A percentile compares a stretch with the other conserved stretches of the same genome.
Conservation (phyloP, 2,888 invertebrate species). For the Anaspis maculata region DNA sequence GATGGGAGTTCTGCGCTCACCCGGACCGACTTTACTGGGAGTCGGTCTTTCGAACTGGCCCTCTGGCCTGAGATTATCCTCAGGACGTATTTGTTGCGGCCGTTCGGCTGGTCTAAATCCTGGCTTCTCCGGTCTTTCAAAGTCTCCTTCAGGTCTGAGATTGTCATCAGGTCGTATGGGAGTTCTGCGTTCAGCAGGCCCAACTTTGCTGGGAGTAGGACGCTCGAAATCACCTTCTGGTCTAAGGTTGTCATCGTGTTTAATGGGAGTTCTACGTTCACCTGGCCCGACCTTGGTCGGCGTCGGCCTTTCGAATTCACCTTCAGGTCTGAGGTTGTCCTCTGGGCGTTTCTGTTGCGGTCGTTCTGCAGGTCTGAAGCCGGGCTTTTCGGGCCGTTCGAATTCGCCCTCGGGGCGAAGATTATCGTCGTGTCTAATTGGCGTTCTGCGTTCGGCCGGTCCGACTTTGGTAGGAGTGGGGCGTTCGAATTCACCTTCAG, state of each 20-base stretch:
- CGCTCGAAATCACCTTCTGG: constrained; percentile 45
- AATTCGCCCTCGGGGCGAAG: constrained; percentile 60
- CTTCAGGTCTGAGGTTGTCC: constrained; percentile 53
- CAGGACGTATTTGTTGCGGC: constrained; percentile 43
- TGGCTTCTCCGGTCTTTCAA: constrained; percentile 40
- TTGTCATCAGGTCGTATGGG: constrained; percentile 49
- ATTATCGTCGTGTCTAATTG: constrained; percentile 59
- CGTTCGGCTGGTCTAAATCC: constrained; percentile 45
- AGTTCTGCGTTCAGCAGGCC: constrained; percentile 40
- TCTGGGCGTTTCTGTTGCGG: constrained; percentile 46
- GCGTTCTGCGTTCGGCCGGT: constrained; percentile 48
- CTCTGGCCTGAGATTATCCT: constrained; percentile 48
- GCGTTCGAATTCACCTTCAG: constrained; percentile 57
- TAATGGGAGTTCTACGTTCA: constrained; percentile 34
- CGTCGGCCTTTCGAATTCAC: constrained; percentile 40
- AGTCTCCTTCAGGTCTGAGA: constrained; percentile 53
- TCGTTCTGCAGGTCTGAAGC: constrained; percentile 49
- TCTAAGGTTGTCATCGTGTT: constrained; percentile 46
- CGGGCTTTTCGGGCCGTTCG: constrained; percentile 51
- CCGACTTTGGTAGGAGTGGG: constrained; percentile 40
- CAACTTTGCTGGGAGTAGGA: constrained; percentile 39
- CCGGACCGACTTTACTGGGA: constrained; percentile 41
- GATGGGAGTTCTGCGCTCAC: constrained; percentile 53
- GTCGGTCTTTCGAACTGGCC: constrained; percentile 46
- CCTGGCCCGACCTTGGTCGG: constrained; percentile 30